Evolutionary conservation across 2,888 invertebrate species (phyloP).

Genomic region (Rhorus exstirpatorius): DNA sequence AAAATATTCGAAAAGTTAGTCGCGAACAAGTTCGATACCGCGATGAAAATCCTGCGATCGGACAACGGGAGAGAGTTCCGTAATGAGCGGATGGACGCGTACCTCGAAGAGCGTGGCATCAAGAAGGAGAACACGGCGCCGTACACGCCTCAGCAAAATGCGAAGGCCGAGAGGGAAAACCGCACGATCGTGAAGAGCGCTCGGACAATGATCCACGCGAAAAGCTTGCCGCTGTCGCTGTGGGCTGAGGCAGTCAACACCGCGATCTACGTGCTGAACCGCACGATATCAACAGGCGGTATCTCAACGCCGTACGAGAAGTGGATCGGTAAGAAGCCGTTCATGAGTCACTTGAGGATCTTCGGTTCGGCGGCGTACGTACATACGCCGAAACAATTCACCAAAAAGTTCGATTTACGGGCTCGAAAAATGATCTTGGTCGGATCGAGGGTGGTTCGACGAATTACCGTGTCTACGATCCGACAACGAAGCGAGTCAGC

Average conservation of each 20-base stretch:
- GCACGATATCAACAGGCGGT: constrained; percentile 4
- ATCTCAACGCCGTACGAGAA: constrained; percentile 34
- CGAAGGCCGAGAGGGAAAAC: constrained; percentile 9
- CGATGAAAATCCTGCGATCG: constrained; percentile 54
- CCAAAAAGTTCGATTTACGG: constrained; percentile 67
- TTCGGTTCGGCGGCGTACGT: constrained; percentile 59
- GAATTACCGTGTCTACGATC: constrained; percentile 58
- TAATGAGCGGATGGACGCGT: constrained; percentile 37
- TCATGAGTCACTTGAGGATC: constrained; percentile 44
- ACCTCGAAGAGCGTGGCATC: constrained; percentile 60
- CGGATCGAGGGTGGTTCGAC: constrained; percentile 38
- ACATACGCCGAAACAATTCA: constrained; percentile 52
- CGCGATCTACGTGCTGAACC: constrained; percentile 18
- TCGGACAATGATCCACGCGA: constrained; percentile 21
- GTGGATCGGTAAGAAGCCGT: constrained; percentile 50
- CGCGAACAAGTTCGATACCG: constrained; percentile 57
- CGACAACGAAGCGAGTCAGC: constrained; percentile 30
- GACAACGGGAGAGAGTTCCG: constrained; percentile 68
- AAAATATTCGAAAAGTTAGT: constrained; percentile 57
- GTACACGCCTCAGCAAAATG: constrained; percentile 35
- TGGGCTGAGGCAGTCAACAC: constrained; percentile 40
- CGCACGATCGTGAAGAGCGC: constrained; percentile 20
- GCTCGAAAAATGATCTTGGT: constrained; percentile 43
- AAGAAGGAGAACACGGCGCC: constrained; percentile 32
- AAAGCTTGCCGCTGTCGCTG: not conserved